Evolutionary conservation across 2,888 invertebrate genomes (phyloP), one percentile per base, ranked within the genome.

Genomic region (Eupithecia vulgata): DNA sequence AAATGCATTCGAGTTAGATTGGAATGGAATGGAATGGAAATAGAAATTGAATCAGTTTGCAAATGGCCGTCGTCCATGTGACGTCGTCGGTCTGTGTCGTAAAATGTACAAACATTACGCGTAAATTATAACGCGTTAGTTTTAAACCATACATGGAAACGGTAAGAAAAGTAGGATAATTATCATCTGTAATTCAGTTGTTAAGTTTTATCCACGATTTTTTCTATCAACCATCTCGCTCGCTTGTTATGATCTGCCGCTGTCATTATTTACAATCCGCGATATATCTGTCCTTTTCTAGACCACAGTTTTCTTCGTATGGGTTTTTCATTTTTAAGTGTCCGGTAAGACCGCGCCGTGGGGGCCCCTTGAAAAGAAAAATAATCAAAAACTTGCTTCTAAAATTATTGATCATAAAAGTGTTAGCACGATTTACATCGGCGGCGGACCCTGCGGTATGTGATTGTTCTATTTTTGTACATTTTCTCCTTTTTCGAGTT

Each of bases 331-430:
- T 92, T 93, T 93, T 91, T 91, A 91, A 87, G 90, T 88, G 85
- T 83, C 86, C 83, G n/a, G 48, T 52, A 52, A n/a, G 87, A 83
- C 82, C 85, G 90, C 87, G 88, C 86, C 85, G 85, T 35, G 87
- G 73, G 76, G 78, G 88, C 88, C 87, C 88, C 88, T 85, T 84
- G 85, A 90, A 91, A 92, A 93, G n/a, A 13, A 93, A 93, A 92
- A 94, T 92, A 91, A 92, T 91, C 92, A 93, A 86, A 86, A 86
- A 89, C 86, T 88, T 85, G 86, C 90, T 90, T 90, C 90, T 91
- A 92, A 93, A 93, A 90, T 90, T 94, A 94, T 94, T 94, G 94
- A 94, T 94, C 93, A 86, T 90, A 90, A 90, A 90, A 91, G 17
- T 91, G 92, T 89, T 21, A 0, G 90, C 88, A 82, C 85, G 91